Percentiles rank a stretch among this genome's conserved stretches.
These are phyloP conservation scores for Neolamprologus longior DNA, from an alignment of 2,113 vertebrate genomes.

Conservation along the genomic window DNA sequence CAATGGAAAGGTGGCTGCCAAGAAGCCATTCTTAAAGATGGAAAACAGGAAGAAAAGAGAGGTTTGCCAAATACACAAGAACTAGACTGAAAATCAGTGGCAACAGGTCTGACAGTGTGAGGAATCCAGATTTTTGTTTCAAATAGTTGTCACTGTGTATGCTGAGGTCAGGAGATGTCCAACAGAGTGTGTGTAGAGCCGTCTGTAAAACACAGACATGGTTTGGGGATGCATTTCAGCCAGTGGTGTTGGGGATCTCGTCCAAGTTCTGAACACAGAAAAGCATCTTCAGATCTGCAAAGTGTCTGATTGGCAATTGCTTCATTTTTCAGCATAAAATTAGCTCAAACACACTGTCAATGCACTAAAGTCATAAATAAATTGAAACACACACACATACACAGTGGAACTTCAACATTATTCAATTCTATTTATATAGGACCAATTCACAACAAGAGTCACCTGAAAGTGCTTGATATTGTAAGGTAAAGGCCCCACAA, in stretches of 20 bases:
- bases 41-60: background rate
- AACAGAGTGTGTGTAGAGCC: background rate
- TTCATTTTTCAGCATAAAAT: background rate
- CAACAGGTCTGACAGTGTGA: background rate
- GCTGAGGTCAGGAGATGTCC: background rate
- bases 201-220: background rate
- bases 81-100: background rate
- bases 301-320: background rate
- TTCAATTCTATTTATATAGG: background rate
- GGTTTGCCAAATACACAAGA: background rate
- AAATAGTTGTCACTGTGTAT: background rate
- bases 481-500: background rate
- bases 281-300: background rate
- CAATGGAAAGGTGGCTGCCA: background rate
- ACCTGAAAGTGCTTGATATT: background rate
- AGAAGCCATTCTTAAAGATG: background rate
- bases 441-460: background rate
- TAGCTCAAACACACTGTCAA: background rate
- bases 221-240: background rate
- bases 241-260: background rate
- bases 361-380: background rate
- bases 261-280: background rate
- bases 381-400: background rate
- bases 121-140: background rate
- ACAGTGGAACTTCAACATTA: background rate